Percentiles rank a stretch among this genome's conserved stretches.
Evolutionary conservation across 2,113 vertebrate genomes (phyloP).

Genomic region (Dendropsophus ebraccatus): DNA sequence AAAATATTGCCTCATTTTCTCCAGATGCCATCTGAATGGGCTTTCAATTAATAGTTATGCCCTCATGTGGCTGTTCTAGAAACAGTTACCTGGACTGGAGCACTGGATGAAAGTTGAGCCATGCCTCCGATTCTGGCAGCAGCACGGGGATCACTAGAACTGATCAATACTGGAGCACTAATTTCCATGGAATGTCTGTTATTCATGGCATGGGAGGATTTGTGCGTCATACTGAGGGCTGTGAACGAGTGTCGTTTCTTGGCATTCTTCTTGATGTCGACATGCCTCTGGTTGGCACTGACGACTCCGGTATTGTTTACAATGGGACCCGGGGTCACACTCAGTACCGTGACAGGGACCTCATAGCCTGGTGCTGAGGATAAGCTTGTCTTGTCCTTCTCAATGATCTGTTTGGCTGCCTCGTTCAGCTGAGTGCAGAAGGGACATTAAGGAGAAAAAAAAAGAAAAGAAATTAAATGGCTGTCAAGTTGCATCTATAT

Average conservation of each 20-base stretch:
- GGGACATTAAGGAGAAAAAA: constrained; percentile 49
- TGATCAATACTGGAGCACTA: constrained; percentile 94
- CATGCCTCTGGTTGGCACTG: constrained; percentile 79
- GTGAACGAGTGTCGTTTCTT: constrained; percentile 98
- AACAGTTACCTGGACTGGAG: constrained; percentile 79
- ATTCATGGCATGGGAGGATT: constrained; percentile 85
- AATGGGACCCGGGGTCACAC: constrained; percentile 66
- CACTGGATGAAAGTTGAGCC: constrained; percentile 79
- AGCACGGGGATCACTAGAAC: constrained; percentile 92
- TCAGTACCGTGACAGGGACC: constrained; percentile 66
- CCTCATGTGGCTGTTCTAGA: constrained; percentile 43
- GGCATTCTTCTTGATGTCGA: constrained; percentile 93
- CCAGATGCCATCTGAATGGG: constrained; percentile 1
- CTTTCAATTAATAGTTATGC: neutral
- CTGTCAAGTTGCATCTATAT: constrained; percentile 4
- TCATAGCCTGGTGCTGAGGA: constrained; percentile 74
- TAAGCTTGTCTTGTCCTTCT: constrained; percentile 87
- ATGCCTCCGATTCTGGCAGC: constrained; percentile 90
- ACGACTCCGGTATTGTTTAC: constrained; percentile 71
- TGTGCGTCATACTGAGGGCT: constrained; percentile 91
- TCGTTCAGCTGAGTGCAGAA: constrained; percentile 84
- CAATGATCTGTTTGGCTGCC: constrained; percentile 95
- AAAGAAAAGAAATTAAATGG: constrained; percentile 44
- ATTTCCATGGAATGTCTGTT: constrained; percentile 99
- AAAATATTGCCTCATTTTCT: neutral